phyloP scores from a whole-genome alignment of 2,888 invertebrate genomes.

The Mythimna impura region DNA sequence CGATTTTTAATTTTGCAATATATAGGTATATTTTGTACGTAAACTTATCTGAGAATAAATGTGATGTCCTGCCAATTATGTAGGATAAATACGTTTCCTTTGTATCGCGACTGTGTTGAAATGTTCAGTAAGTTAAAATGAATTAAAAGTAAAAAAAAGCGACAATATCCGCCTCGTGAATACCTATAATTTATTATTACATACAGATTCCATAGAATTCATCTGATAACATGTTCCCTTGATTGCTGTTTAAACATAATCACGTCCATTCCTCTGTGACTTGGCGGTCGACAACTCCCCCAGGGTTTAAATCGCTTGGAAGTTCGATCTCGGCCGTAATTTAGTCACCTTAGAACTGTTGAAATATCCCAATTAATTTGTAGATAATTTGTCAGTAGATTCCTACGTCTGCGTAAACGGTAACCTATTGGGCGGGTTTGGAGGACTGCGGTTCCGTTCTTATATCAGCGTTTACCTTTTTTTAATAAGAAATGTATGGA shows the following conservation, averaged over 20 bases:
- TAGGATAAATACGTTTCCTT: constrained; percentile 6
- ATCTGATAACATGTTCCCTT: neutral
- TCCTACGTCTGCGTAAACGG: neutral
- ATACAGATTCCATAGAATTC: constrained; percentile 5
- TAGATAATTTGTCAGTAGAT: neutral
- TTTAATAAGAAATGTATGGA: no score
- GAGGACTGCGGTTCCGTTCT: neutral
- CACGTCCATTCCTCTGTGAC: constrained; percentile 2
- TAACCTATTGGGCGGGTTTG: neutral
- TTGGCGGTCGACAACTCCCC: constrained; percentile 5
- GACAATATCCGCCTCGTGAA: neutral
- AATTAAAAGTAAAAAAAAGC: neutral
- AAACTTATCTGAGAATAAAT: constrained; percentile 3
- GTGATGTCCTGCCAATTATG: constrained; percentile 10
- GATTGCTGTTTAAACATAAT: neutral
- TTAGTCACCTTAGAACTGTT: neutral
- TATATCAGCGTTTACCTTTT: neutral
- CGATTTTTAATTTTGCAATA: neutral
- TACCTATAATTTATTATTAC: neutral
- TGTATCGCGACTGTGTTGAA: constrained; percentile 12
- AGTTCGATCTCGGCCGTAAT: neutral
- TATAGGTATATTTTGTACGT: neutral
- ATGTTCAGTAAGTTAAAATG: neutral
- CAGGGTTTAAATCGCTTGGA: neutral
- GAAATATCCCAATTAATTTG: constrained; percentile 2